Evolutionary conservation across 2,888 invertebrate species (phyloP).

Genomic region (Aspidiotus rigidus): DNA sequence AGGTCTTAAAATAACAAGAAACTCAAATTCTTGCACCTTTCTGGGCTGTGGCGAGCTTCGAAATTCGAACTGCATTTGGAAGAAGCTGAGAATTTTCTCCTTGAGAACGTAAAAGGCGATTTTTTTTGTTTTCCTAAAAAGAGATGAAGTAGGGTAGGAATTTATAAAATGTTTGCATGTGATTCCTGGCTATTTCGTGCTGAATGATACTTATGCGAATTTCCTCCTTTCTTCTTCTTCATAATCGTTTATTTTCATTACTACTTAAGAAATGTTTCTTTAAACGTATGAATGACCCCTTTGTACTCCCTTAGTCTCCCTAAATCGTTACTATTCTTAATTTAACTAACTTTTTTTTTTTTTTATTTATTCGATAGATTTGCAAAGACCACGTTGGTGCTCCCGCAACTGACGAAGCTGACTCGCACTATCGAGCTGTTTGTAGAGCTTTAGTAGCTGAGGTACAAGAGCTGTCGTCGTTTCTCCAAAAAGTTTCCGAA

Average conservation of each 20-base stretch:
- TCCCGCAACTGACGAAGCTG: slow-evolving; percentile 52
- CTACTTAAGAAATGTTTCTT: too few species aligned
- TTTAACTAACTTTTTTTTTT: slow-evolving; percentile 1
- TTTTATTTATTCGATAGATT: slow-evolving; percentile 43
- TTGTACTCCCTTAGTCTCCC: too few species aligned
- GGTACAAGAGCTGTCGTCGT: slow-evolving; percentile 78
- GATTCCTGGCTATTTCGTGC: background rate
- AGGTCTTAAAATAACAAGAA: too few species aligned
- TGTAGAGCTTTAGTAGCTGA: slow-evolving; percentile 86
- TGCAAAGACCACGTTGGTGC: slow-evolving; percentile 49
- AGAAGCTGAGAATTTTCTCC: too few species aligned
- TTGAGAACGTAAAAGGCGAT: background rate
- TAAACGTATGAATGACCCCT: too few species aligned
- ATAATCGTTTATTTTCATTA: background rate
- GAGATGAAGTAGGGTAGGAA: background rate
- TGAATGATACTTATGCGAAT: background rate
- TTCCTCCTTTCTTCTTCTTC: background rate
- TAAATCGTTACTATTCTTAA: background rate
- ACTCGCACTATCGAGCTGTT: slow-evolving; percentile 80
- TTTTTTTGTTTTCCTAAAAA: background rate
- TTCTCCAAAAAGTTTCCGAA: slow-evolving; percentile 71
- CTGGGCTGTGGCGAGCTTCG: too few species aligned
- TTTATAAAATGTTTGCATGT: background rate
- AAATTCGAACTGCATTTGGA: too few species aligned
- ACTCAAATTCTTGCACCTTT: too few species aligned